phyloP scores from a whole-genome alignment of 2,888 invertebrate species.

The Nomada goodeniana region DNA sequence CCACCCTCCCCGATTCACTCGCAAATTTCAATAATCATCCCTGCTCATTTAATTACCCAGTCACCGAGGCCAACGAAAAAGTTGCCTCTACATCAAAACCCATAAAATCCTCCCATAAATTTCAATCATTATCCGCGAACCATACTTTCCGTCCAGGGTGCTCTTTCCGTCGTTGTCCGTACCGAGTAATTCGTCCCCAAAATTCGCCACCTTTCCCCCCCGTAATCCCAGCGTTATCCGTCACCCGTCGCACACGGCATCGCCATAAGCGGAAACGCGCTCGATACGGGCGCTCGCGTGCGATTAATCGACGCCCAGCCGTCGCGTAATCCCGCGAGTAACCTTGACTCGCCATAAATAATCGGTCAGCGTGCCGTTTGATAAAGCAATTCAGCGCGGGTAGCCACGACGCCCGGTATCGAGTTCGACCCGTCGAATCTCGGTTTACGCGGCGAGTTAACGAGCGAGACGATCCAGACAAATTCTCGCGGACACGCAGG shows the following conservation, averaged over 20 bases:
- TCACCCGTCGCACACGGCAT: not conserved
- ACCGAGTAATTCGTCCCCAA: too few species aligned
- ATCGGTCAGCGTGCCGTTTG: slow-evolving; percentile 56
- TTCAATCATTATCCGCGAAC: too few species aligned
- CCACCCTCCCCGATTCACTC: too few species aligned
- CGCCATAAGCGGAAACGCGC: not conserved
- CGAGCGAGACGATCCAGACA: slow-evolving; percentile 57
- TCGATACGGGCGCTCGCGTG: not conserved
- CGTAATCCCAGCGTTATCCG: not conserved
- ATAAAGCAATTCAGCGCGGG: slow-evolving; percentile 53
- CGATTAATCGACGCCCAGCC: slow-evolving; percentile 31
- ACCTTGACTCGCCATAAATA: slow-evolving; percentile 59
- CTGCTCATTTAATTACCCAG: too few species aligned
- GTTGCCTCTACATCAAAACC: too few species aligned
- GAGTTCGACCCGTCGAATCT: slow-evolving; percentile 37
- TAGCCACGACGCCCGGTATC: slow-evolving; percentile 27
- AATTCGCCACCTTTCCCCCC: not conserved
- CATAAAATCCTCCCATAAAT: too few species aligned
- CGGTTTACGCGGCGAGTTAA: slow-evolving; percentile 47
- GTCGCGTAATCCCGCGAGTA: slow-evolving; percentile 21
- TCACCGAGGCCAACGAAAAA: too few species aligned
- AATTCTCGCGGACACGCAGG: slow-evolving; percentile 37
- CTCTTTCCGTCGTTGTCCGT: too few species aligned
- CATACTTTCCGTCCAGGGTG: too few species aligned
- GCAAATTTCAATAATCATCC: too few species aligned